phyloP scores from a whole-genome alignment of 2,113 vertebrate genomes.

The human region DNA sequence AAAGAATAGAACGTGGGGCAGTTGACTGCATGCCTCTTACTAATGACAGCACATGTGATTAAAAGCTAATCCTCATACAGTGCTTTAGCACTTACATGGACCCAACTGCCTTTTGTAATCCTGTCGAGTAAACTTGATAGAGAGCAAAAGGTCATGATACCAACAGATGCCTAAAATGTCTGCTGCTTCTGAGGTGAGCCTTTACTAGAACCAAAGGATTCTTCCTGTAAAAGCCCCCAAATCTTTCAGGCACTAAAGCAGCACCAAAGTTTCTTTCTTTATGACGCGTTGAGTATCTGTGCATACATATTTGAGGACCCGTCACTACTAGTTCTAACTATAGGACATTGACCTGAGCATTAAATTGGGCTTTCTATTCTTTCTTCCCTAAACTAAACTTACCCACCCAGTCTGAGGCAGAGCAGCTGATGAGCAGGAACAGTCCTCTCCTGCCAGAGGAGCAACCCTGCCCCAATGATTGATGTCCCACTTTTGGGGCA shows the following conservation, averaged over 20 bases:
- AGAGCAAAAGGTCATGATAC: background rate
- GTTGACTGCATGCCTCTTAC: background rate
- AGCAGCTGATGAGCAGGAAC: background rate
- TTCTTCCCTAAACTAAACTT: background rate
- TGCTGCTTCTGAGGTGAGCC: background rate
- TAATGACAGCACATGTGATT: background rate
- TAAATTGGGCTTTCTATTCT: background rate
- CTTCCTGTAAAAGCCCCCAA: background rate
- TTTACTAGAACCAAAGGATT: background rate
- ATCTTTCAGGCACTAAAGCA: background rate
- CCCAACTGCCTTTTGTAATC: background rate
- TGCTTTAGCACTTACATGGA: background rate
- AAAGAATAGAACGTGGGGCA: background rate
- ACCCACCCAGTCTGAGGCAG: background rate
- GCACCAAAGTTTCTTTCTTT: background rate
- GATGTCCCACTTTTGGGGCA: background rate
- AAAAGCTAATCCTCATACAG: background rate
- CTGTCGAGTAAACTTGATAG: background rate
- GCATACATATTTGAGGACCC: background rate
- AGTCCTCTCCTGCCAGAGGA: background rate
- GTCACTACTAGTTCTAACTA: background rate
- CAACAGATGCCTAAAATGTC: background rate
- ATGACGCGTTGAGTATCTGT: background rate
- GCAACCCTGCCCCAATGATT: background rate
- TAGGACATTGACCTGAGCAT: background rate